Conservation (phyloP, 2,888 invertebrate species). For the Panorpa germanica region DNA sequence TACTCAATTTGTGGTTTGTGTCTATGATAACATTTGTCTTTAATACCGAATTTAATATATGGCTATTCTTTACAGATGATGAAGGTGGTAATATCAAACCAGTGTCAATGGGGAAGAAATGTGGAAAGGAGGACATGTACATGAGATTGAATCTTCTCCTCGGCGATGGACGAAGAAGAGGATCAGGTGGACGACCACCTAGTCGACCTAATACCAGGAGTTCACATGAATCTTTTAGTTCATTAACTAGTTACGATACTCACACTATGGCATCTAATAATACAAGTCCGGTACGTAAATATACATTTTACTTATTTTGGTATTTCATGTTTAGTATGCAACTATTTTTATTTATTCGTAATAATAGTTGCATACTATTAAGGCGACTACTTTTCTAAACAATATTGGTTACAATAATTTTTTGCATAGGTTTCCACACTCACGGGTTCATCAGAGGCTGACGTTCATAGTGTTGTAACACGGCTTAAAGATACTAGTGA, state of each 20-base stretch:
- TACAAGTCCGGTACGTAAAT: constrained; percentile 47
- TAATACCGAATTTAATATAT: background rate
- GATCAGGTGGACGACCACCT: constrained; percentile 17
- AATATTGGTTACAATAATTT: background rate
- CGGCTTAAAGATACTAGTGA: constrained; percentile 42
- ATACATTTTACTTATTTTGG: background rate
- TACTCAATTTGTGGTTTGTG: background rate
- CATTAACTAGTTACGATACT: constrained; percentile 36
- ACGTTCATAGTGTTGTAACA: constrained; percentile 28
- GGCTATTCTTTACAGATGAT: constrained; percentile 33
- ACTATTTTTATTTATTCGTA: too few species aligned
- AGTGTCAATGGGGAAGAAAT: constrained; percentile 20
- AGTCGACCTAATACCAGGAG: constrained; percentile 28
- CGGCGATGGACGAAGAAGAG: constrained; percentile 43
- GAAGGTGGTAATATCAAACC: constrained; percentile 52
- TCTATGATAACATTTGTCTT: background rate
- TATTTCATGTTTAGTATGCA: constrained; percentile 1
- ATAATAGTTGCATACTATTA: too few species aligned
- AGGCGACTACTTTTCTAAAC: too few species aligned
- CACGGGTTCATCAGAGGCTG: constrained; percentile 66
- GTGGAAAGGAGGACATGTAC: constrained; percentile 50
- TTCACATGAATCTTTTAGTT: too few species aligned
- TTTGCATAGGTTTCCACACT: constrained; percentile 50
- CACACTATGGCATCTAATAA: constrained; percentile 60
- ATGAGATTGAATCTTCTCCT: constrained; percentile 66